Evolutionary conservation across 2,888 invertebrate genomes (phyloP), one percentile per base, ranked within the genome.

Genomic region (Platynereis dumerilii): DNA sequence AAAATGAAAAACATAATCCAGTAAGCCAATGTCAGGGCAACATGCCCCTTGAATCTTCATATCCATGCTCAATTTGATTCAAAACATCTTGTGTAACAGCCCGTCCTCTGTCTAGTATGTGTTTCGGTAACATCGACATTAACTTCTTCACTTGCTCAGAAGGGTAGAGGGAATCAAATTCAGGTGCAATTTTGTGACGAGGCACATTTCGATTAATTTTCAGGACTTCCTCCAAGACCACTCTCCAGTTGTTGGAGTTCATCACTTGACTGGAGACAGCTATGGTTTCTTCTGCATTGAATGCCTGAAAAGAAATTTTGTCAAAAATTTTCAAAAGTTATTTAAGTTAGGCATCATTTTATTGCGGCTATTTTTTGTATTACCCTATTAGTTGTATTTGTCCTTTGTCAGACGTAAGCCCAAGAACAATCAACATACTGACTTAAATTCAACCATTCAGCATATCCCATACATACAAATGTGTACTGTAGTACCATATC

Each of bases 181-280:
- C 69, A 17, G 69, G 62, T 2, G 79, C 79, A 45, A 81, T 65
- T 26, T 70, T 68, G 2, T 71, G 69, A 7, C 79, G 68, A 17
- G 66, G 69, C 2, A 81, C 42, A 65, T 75, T 78, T n/a, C 74
- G 75, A 5, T 24, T 24, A n/a, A 74, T 79, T 64, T 79, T 78
- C 42, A 82, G 71, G n/a, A 83, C 80, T 66, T 83, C 83, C 69
- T 83, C 82, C 45, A 83, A 66, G 3, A 83, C 72, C 2, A 72
- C 73, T 22, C 76, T 69, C 66, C 78, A 81, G 68, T 83, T 83
- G 67, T 80, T 78, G 15, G 73, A 67, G 70, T 82, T 83, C 81
- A 82, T 83, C 53, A 82, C 54, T 70, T 83, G 80, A 54, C 78
- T 76, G 2, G 82, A 81, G 22, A 83, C 69, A 2, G 83, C 80